These are phyloP conservation scores for Hylaeus anthracinus DNA, from an alignment of 1,140 invertebrate species.

Conservation along the genomic window DNA sequence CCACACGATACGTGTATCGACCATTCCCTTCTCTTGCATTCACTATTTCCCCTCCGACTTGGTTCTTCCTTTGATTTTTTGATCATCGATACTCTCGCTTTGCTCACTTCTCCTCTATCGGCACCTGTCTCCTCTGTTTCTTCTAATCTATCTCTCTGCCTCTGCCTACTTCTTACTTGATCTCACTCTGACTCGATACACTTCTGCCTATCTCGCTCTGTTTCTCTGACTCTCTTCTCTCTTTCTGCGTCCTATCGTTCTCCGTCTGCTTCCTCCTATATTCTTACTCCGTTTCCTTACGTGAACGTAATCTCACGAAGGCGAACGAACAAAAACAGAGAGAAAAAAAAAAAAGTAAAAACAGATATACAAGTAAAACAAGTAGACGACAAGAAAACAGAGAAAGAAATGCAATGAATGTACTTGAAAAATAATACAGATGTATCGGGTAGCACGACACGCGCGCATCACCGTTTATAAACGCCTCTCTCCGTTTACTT, in stretches of 20 bases:
- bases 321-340: slow-evolving; percentile 46
- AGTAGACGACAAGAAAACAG: slow-evolving; percentile 16
- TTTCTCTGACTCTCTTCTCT: slow-evolving; percentile 22
- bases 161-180: slow-evolving; percentile 14
- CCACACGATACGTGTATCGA: not conserved
- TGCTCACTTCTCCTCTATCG: slow-evolving; percentile 18
- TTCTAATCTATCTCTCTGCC: not conserved
- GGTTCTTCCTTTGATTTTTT: not conserved
- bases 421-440: not conserved
- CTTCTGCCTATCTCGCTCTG: slow-evolving; percentile 17
- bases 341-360: slow-evolving; percentile 28
- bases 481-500: slow-evolving; percentile 20
- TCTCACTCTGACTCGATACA: not conserved
- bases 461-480: slow-evolving; percentile 34
- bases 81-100: slow-evolving; percentile 16
- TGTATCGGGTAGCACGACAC: slow-evolving; percentile 36
- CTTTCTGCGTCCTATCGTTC: slow-evolving; percentile 49
- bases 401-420: not conserved
- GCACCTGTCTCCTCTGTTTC: slow-evolving; percentile 4
- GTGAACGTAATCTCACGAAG: slow-evolving; percentile 47
- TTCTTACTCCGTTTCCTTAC: slow-evolving; percentile 38
- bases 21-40: not conserved
- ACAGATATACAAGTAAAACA: slow-evolving; percentile 2
- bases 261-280: slow-evolving; percentile 50
- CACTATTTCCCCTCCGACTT: not conserved